Conservation (phyloP, 2,888 invertebrate genomes). For the Dendrolimus pini region DNA sequence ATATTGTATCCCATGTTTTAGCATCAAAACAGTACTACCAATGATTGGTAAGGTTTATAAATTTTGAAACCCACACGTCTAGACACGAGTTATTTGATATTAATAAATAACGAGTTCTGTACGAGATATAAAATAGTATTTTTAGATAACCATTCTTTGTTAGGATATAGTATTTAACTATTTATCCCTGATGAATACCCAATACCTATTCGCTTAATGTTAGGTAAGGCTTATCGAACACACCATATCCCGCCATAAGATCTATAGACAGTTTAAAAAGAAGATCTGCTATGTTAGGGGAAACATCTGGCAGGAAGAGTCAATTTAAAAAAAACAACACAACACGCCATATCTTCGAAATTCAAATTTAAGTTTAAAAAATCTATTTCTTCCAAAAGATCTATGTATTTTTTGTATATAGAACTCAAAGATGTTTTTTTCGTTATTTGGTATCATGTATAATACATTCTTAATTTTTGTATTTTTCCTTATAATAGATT, state of each 20-base stretch:
- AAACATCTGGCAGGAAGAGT: no score
- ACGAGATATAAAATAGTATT: slow-evolving; percentile 53
- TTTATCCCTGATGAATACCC: slow-evolving; percentile 41
- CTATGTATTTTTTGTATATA: neutral
- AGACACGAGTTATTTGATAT: slow-evolving; percentile 38
- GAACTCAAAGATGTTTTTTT: neutral
- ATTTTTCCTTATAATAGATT: slow-evolving; percentile 5
- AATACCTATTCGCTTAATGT: slow-evolving; percentile 43
- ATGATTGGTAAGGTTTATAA: neutral
- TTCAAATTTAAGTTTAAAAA: neutral
- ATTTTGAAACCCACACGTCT: slow-evolving; percentile 7
- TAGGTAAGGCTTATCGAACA: slow-evolving; percentile 44
- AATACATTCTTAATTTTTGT: no score
- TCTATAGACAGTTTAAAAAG: no score
- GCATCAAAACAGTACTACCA: slow-evolving; percentile 23
- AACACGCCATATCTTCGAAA: neutral
- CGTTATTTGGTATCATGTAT: neutral
- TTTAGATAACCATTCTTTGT: slow-evolving; percentile 72
- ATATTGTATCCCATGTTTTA: slow-evolving; percentile 31
- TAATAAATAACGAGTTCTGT: slow-evolving; percentile 26
- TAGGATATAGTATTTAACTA: slow-evolving; percentile 23
- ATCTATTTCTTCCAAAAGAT: slow-evolving; percentile 3
- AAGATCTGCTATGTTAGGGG: no score
- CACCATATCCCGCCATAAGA: no score
- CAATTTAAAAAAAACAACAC: no score